Evolutionary conservation across 2,797 vertebrate species (phyloP), one percentile per base, ranked within the genome.

Genomic region (Ceryle rudis): DNA sequence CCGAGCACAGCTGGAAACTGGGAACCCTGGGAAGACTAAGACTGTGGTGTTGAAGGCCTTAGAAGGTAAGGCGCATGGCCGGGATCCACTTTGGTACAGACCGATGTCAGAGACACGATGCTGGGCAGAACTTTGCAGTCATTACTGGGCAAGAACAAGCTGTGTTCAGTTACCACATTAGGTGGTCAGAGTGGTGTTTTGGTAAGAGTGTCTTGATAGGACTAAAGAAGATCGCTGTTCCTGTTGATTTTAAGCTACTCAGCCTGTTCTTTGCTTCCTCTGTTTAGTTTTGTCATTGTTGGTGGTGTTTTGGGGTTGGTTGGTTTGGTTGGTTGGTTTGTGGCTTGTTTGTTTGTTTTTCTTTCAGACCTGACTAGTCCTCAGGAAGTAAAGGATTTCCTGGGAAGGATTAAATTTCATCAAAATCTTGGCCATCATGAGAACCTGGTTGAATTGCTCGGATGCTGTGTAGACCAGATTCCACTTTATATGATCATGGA

Each of bases 401-500:
- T 99, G 85, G 98, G 98, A 54, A 98, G 98, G 87, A 99, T 99
- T 12, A 98, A 98, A n/a, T 99, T 99, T 97, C 96, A 99, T 96
- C 97, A 98, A 35, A 97, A 98, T 97, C 98, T 99, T 72, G 99
- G 99, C 23, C 97, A 71, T 14, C 99, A 99, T 69, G 97, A 98
- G 21, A 99, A 99, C 95, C 95, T 99, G 85, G 98, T 99, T 3
- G 98, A 99, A 84, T 96, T 99, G 58, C 78, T 99, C 25, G 99
- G 99, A 8, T 99, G 99, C 82, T 99, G 99, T 91, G 97, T 99
- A 11, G 96, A 98, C 16, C 95, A 97, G 29, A 97, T 98, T 39
- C 99, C 99, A 1, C 98, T 99, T 90, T 98, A 99, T 64, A 99
- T 99, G 57, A 96, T 99, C 11, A 91, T 99, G 89, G 99, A 99